Conservation (phyloP, 2,797 vertebrate species). For the Heterohyrax brucei region DNA sequence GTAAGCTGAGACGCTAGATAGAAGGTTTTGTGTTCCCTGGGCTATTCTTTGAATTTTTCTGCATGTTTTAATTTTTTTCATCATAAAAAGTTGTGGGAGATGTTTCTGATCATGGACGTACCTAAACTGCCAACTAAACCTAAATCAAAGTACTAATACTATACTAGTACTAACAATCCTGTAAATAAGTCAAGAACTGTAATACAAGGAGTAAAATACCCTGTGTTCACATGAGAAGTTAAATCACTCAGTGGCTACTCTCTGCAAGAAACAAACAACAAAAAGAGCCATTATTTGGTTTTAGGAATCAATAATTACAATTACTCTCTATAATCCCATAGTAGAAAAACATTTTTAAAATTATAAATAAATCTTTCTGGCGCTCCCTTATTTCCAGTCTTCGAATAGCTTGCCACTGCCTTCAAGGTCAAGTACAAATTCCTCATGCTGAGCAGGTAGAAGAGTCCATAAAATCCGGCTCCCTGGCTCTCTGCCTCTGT, state of each 20-base stretch:
- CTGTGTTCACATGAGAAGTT: not conserved
- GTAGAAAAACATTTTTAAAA: not conserved
- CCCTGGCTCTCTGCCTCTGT: not conserved
- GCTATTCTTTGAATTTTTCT: not conserved
- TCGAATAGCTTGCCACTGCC: not conserved
- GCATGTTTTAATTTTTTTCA: not conserved
- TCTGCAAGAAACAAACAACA: not conserved
- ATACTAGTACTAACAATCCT: conserved; percentile 13
- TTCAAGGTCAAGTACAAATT: conserved; percentile 44
- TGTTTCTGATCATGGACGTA: conserved; percentile 32
- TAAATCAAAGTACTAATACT: conserved; percentile 44
- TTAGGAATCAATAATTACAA: not conserved
- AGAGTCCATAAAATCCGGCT: conserved; percentile 6
- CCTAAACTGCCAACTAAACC: conserved; percentile 49
- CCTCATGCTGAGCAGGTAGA: not conserved
- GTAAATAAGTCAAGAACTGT: conserved; percentile 6
- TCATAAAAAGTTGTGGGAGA: not conserved
- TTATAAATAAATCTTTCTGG: conserved; percentile 14
- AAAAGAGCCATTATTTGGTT: not conserved
- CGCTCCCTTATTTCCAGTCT: not conserved
- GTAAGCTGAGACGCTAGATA: not conserved
- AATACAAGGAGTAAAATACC: not conserved
- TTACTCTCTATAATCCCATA: conserved; percentile 23
- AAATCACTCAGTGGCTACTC: not conserved
- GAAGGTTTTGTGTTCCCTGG: not conserved